A percentile compares a stretch with the other conserved stretches of the same genome.
phyloP scores from a whole-genome alignment of 37 sponge, comb jelly and placozoan genomes.

The Halisarca cf. caerulea region DNA sequence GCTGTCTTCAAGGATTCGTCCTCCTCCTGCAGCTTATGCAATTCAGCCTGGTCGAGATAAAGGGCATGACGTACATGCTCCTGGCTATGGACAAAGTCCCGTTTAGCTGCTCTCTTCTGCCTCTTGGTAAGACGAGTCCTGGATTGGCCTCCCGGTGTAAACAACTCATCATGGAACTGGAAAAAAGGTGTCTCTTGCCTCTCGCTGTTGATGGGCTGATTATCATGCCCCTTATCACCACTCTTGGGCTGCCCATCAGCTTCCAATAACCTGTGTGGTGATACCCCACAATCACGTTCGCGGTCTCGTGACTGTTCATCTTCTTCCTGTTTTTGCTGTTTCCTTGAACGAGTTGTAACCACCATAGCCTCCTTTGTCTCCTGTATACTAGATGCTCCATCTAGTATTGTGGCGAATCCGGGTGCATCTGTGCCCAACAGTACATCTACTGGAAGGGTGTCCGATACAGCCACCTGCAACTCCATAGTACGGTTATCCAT shows the following conservation, averaged over 20 bases:
- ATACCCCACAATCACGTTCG: too few species aligned
- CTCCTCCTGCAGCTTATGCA: constrained; percentile 29
- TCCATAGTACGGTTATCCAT: background rate
- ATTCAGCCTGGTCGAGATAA: background rate
- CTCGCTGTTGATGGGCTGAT: background rate
- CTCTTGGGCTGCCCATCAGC: background rate
- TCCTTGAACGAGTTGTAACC: too few species aligned
- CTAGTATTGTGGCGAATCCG: background rate
- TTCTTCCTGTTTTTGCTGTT: too few species aligned
- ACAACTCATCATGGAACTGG: background rate
- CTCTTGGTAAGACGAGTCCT: background rate
- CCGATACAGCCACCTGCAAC: constrained; percentile 17
- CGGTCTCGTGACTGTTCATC: too few species aligned
- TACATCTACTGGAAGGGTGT: constrained; percentile 24
- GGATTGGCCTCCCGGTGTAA: background rate
- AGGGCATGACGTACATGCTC: background rate
- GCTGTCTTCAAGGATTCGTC: constrained; percentile 24
- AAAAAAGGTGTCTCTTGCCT: background rate
- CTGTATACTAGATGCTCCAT: background rate
- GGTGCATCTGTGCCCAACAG: constrained; percentile 42
- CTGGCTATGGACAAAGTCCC: background rate
- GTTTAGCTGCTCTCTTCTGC: background rate
- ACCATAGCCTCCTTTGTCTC: background rate
- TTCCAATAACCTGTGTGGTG: background rate
- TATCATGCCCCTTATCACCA: background rate